Evolutionary conservation across 2,888 invertebrate species (phyloP), one percentile per base, ranked within the genome.

Genomic region (Apotomis betuletana): DNA sequence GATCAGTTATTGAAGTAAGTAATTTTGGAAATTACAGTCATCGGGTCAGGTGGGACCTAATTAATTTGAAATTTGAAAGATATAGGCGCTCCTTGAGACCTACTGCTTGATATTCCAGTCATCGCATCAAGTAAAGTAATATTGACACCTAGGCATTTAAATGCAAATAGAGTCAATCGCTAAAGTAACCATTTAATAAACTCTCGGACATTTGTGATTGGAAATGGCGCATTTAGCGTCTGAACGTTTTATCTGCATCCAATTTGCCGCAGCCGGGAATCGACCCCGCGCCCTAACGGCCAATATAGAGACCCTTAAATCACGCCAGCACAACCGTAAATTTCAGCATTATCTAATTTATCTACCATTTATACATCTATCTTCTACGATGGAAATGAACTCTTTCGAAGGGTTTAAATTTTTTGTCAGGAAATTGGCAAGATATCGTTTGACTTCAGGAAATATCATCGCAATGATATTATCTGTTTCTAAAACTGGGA

Each of bases 341-440:
- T 55, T 27, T 55, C 27, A 27, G 27, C 27, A 27, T 27, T 27
- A 27, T 27, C 27, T 27, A 49, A 49, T 9, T 9, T 49, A 49
- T 49, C 49, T 55, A 55, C 55, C 15, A 10, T 55, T 55, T 55
- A 55, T 55, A 54, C 13, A 55, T 10, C 10, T 27, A 27, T 27
- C 55, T 55, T 15, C 27, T 9, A 4, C 55, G 27, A 55, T 55
- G 3, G 15, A 9, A 55, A 27, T 36, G 9, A 55, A 55, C 55
- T 55, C 55, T 55, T 55, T 55, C 27, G 3, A 8, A 27, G 27
- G 55, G 27, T 27, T 49, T 55, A 12, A 10, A 27, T 27, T 10
- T 38, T 12, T 58, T n/a, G 12, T n/a, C 49, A 10, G 58, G 58
- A 58, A 58, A 58, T 58, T 58, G 38, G 38, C 10, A 58, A 58